Percentiles rank a stretch among this genome's conserved stretches.
phyloP scores from a whole-genome alignment of 2,888 invertebrate genomes.

The Ennomos fuscantarius region DNA sequence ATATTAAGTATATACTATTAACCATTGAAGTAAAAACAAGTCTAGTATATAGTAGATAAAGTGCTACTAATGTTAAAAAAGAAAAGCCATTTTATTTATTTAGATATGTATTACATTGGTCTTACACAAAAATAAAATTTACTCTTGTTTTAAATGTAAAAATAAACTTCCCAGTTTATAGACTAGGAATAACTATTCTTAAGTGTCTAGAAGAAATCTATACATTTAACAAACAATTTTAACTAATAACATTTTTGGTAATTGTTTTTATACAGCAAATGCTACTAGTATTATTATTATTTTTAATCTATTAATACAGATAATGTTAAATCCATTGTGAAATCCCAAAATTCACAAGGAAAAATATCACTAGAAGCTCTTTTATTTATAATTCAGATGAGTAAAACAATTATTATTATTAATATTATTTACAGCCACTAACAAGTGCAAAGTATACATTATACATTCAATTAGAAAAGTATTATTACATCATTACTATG shows the following conservation, averaged over 20 bases:
- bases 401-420: conserved; percentile 39
- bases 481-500: not conserved
- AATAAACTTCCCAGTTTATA: conserved; percentile 77
- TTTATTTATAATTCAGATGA: conserved; percentile 47
- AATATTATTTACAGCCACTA: conserved; percentile 11
- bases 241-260: conserved; percentile 80
- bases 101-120: conserved; percentile 83
- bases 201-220: conserved; percentile 67
- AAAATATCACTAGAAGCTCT: conserved; percentile 55
- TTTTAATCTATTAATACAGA: conserved; percentile 28
- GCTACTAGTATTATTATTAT: conserved; percentile 50
- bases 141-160: conserved; percentile 78
- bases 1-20: no score
- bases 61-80: conserved; percentile 1
- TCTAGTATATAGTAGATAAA: no score
- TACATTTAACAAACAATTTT: conserved; percentile 71
- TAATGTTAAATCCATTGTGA: conserved; percentile 25
- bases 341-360: conserved; percentile 26
- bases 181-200: conserved; percentile 80
- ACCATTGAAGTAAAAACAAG: no score
- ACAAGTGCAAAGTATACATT: not conserved
- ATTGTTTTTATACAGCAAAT: conserved; percentile 66
- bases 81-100: conserved; percentile 40
- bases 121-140: conserved; percentile 82
- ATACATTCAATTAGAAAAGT: conserved; percentile 2